Evolutionary conservation across 1,140 invertebrate species (phyloP).

Genomic region (Drosophila parvula): DNA sequence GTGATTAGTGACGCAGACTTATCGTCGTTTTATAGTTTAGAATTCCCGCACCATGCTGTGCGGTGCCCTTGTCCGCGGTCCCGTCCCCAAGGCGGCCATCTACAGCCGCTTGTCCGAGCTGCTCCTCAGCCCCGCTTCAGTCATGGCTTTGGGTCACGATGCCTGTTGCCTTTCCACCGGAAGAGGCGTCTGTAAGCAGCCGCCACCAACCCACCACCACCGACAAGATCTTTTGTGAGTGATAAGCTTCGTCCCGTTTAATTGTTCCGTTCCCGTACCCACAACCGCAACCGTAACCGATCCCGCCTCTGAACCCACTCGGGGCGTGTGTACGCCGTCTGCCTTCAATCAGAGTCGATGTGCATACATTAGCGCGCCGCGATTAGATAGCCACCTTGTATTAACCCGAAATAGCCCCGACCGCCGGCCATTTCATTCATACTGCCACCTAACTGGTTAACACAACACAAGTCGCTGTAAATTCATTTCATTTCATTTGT

Average conservation of each 20-base stretch:
- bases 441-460: slow-evolving; percentile 3
- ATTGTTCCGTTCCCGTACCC: background rate
- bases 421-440: slow-evolving; percentile 35
- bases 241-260: slow-evolving; percentile 44
- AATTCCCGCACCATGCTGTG: slow-evolving; percentile 46
- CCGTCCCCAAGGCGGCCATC: slow-evolving; percentile 38
- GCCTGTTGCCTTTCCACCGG: slow-evolving; percentile 12
- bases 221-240: slow-evolving; percentile 67
- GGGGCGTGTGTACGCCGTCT: slow-evolving; percentile 18
- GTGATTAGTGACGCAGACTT: slow-evolving; percentile 22
- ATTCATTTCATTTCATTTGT: slow-evolving; percentile 11
- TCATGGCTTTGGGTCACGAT: slow-evolving; percentile 23
- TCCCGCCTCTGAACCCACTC: slow-evolving; percentile 13
- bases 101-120: slow-evolving; percentile 36
- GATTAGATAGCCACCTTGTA: slow-evolving; percentile 50
- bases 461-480: slow-evolving; percentile 25
- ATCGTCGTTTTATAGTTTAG: slow-evolving; percentile 33
- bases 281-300: background rate
- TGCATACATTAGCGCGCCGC: slow-evolving; percentile 45
- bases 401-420: slow-evolving; percentile 20
- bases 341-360: slow-evolving; percentile 45
- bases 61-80: slow-evolving; percentile 42
- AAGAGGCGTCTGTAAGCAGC: slow-evolving; percentile 32
- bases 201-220: slow-evolving; percentile 29
- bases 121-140: slow-evolving; percentile 10